Evolutionary conservation across 2,888 invertebrate species (phyloP).

Genomic region (Pyrochroa serraticornis): DNA sequence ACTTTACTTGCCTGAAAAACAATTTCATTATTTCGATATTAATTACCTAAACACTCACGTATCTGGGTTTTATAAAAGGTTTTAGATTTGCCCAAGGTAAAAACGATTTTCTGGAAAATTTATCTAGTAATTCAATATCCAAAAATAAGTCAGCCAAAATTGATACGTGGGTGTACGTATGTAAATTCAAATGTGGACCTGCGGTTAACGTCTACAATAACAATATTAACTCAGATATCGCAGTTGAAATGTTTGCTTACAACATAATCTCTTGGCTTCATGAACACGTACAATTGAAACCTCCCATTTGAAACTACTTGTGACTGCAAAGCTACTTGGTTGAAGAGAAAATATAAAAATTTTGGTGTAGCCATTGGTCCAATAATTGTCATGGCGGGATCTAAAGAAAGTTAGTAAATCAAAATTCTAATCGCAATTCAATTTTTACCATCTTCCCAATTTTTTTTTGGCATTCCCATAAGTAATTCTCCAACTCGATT

Average conservation of each 20-base stretch:
- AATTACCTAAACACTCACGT: constrained; percentile 8
- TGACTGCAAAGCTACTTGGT: constrained; percentile 65
- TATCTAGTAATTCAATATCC: constrained; percentile 65
- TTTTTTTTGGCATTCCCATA: constrained; percentile 58
- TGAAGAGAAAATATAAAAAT: constrained; percentile 69
- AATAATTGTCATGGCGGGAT: constrained; percentile 65
- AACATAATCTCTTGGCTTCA: constrained; percentile 67
- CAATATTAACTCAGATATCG: constrained; percentile 10
- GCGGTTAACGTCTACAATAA: constrained; percentile 64
- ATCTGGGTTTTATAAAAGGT: background rate
- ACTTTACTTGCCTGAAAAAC: constrained; percentile 33
- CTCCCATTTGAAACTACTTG: constrained; percentile 65
- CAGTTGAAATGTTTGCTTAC: constrained; percentile 55
- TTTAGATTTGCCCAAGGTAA: constrained; percentile 65
- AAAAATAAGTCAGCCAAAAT: constrained; percentile 74
- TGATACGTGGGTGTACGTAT: constrained; percentile 63
- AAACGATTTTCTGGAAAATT: constrained; percentile 68
- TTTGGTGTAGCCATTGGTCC: constrained; percentile 63
- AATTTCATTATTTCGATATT: background rate
- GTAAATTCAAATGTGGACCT: constrained; percentile 60
- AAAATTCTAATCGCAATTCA: constrained; percentile 16
- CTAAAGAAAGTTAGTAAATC: constrained; percentile 45
- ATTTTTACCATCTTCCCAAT: constrained; percentile 59
- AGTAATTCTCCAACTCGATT: constrained; percentile 63
- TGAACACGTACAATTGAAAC: constrained; percentile 66